Conservation (phyloP, 2,113 vertebrate genomes). For the Silurus meridionalis region DNA sequence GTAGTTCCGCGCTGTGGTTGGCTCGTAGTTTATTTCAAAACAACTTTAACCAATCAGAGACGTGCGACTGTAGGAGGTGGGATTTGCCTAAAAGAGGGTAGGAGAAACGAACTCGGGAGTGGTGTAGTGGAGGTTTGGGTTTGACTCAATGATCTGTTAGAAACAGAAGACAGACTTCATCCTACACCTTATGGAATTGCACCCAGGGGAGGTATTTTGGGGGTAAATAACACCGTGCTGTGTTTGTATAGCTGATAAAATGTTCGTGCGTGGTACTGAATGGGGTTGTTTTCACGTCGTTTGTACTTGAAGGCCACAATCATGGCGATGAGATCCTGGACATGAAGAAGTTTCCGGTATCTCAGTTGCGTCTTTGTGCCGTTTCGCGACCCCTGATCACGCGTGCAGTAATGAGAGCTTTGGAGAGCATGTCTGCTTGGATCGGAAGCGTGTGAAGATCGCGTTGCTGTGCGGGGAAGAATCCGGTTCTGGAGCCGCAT, state of each 20-base stretch:
- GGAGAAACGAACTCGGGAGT: constrained; percentile 3
- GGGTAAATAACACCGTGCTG: background rate
- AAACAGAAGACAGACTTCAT: background rate
- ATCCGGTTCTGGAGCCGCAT: background rate
- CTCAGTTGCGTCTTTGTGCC: background rate
- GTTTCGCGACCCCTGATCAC: background rate
- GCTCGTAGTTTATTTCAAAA: background rate
- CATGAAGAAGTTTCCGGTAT: background rate
- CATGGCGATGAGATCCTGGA: constrained; percentile 24
- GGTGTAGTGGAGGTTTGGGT: constrained; percentile 9
- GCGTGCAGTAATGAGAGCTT: background rate
- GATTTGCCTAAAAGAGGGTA: constrained; percentile 11
- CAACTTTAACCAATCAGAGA: background rate
- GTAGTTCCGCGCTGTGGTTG: background rate
- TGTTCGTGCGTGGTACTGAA: background rate
- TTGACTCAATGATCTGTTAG: background rate
- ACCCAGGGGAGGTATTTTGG: background rate
- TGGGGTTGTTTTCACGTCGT: constrained; percentile 2
- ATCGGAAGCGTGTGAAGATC: background rate
- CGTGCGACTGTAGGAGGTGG: background rate
- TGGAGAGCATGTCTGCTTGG: background rate
- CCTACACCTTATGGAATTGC: background rate
- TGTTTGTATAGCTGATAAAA: background rate
- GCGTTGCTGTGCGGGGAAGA: background rate
- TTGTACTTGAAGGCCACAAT: constrained; percentile 26